phyloP scores from a whole-genome alignment of 2,113 vertebrate species.

The Heterocephalus glaber region DNA sequence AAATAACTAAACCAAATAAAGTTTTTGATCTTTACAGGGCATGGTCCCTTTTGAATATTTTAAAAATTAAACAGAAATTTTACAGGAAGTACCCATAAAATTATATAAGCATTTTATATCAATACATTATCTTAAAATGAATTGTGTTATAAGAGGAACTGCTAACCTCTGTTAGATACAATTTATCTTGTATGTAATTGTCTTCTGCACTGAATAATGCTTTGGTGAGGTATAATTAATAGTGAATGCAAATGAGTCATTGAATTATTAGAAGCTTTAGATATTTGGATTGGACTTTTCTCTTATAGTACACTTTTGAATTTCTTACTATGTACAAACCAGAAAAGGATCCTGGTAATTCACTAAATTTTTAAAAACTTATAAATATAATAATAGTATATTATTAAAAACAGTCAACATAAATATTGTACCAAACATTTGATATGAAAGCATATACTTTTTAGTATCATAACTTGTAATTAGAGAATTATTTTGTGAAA shows the following conservation, averaged over 20 bases:
- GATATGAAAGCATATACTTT: background rate
- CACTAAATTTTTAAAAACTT: background rate
- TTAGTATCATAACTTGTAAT: background rate
- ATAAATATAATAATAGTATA: background rate
- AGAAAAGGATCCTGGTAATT: background rate
- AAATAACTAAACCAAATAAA: background rate
- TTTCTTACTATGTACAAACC: background rate
- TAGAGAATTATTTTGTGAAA: conserved; percentile 19
- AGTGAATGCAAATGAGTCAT: conserved; percentile 1
- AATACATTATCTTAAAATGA: conserved; percentile 40
- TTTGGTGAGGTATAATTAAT: conserved; percentile 17
- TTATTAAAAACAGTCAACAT: background rate
- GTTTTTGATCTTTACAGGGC: background rate
- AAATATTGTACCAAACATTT: background rate
- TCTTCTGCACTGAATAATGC: conserved; percentile 35
- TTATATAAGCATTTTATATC: background rate
- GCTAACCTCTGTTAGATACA: background rate
- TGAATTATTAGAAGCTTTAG: conserved; percentile 26
- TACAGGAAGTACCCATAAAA: conserved; percentile 14
- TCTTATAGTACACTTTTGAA: background rate
- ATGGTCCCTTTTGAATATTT: conserved; percentile 13
- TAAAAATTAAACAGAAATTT: background rate
- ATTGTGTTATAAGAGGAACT: conserved; percentile 22
- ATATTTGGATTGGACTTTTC: conserved; percentile 34
- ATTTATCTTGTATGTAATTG: conserved; percentile 37